phyloP scores from a whole-genome alignment of 2,797 vertebrate genomes.

The Chiroxiphia lanceolata region DNA sequence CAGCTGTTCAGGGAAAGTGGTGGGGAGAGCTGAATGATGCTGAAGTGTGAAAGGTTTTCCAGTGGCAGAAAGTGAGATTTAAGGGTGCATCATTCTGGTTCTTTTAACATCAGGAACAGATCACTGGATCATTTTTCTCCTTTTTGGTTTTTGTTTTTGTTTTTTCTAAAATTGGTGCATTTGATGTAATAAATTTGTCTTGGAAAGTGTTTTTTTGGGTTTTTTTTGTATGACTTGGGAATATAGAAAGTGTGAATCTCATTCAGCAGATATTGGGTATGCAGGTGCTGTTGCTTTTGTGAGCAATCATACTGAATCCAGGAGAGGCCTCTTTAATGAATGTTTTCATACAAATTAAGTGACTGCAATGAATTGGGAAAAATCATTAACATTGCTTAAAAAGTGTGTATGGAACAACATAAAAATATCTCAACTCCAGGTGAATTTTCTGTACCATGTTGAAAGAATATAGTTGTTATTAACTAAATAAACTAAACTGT shows the following conservation, averaged over 20 bases:
- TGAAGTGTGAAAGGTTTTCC: background rate
- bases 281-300: background rate
- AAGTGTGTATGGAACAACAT: background rate
- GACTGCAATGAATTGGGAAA: background rate
- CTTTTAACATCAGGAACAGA: background rate
- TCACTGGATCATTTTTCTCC: background rate
- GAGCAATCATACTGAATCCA: background rate
- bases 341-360: background rate
- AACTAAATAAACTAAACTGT: background rate
- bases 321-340: background rate
- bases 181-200: background rate
- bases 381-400: background rate
- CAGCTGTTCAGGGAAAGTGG: background rate
- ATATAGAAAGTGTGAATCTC: background rate
- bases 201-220: background rate
- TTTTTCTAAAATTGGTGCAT: background rate
- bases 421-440: background rate
- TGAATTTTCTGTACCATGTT: background rate
- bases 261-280: background rate
- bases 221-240: background rate
- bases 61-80: background rate
- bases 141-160: background rate
- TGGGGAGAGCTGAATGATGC: background rate
- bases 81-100: background rate
- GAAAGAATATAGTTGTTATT: background rate